Evolutionary conservation across 2,113 vertebrate species (phyloP), one percentile per base, ranked within the genome.

Genomic region (Corynorhinus townsendii): DNA sequence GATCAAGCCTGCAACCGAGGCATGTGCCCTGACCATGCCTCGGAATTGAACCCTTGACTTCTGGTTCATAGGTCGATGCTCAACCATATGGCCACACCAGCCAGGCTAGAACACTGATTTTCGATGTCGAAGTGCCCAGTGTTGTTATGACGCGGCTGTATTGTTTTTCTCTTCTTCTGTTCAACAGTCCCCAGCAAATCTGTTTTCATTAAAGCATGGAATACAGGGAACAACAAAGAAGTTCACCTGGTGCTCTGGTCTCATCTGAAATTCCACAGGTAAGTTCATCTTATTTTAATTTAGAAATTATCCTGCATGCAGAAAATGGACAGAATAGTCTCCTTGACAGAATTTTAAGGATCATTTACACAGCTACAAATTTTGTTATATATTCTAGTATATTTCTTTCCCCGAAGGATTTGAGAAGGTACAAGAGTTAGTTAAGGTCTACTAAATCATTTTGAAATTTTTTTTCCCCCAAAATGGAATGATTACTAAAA

Each of bases 131-230:
- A 28, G n/a, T 45, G 43, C 30, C 16, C 8, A 20, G 0, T 71
- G 33, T 40, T 73, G 24, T 86, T 89, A 38, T 33, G 9, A 88
- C 45, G 83, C 10, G 38, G 22, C 43, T 62, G 30, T 47, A 30
- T 64, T 77, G 15, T 83, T 91, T 91, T 89, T 73, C 43, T 91
- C 4, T 80, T 86, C 45, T 87, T 94, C 30, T 77, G 28, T 94
- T 90, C 30, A 66, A 5, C 89, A 86, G 24, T 91, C 86, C 84
- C 77, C 40, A 35, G 84, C 73, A 93, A n/a, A 84, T 64, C 79
- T 68, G 19, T 56, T 92, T 71, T 73, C 59, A 66, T 72, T 90
- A 95, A 93, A 94, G 68, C 43, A 94, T 94, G 93, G 72, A 62
- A 80, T 91, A 64, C 19, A 35, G 66, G 82, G 68, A 85, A 86